A percentile compares a stretch with the other conserved stretches of the same genome.
phyloP scores from a whole-genome alignment of 2,888 invertebrate species.

The Thyatira batis region DNA sequence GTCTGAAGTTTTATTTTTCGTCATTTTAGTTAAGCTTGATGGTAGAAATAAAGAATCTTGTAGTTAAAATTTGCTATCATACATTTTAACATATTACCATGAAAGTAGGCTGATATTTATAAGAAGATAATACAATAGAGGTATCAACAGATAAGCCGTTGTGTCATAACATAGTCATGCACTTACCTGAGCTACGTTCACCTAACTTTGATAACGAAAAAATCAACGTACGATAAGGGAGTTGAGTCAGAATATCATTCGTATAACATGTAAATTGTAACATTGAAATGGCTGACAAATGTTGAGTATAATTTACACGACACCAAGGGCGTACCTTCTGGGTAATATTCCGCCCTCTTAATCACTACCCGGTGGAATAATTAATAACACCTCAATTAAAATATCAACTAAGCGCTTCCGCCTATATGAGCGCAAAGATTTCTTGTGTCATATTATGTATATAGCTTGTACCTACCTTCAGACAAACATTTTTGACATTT shows the following conservation, averaged over 20 bases:
- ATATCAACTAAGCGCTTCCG: constrained; percentile 70
- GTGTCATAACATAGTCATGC: constrained; percentile 11
- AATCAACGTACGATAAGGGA: constrained; percentile 55
- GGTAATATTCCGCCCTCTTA: constrained; percentile 73
- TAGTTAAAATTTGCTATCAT: constrained; percentile 3
- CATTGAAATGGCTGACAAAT: constrained; percentile 32
- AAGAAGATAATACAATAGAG: background rate
- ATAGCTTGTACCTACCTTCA: no score
- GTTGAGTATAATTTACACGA: constrained; percentile 44
- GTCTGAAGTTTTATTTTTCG: no score
- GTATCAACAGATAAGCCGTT: background rate
- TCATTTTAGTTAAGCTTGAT: background rate
- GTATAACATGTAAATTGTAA: constrained; percentile 7
- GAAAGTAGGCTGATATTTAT: background rate
- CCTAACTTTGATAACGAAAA: constrained; percentile 37
- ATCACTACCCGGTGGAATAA: constrained; percentile 70
- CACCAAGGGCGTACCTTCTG: constrained; percentile 61
- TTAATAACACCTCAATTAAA: constrained; percentile 78
- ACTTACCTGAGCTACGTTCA: constrained; percentile 27
- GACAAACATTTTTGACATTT: background rate
- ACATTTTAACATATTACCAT: background rate
- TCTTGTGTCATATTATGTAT: constrained; percentile 21
- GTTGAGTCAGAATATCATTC: constrained; percentile 19
- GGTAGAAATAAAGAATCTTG: constrained; percentile 3
- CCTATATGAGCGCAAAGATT: constrained; percentile 51